Evolutionary conservation across 2,797 vertebrate species (phyloP), one percentile per base, ranked within the genome.

Genomic region (Acanthurus lineatus): DNA sequence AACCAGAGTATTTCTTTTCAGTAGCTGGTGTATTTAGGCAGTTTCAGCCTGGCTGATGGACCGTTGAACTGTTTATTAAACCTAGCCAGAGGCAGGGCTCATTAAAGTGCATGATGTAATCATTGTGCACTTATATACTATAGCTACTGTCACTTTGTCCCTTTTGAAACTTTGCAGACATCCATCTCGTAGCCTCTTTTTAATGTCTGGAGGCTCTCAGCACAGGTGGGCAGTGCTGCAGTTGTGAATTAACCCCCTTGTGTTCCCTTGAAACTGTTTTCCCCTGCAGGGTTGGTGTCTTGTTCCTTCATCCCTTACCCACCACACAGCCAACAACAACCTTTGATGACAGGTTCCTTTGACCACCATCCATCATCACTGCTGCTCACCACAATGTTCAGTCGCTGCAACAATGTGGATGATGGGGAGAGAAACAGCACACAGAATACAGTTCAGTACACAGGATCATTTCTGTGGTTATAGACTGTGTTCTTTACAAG

Each of bases 221-320:
- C 6, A 9, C 44, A 38, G 57, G 20, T 25, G 25, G 20, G 42
- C 20, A 14, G 61, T 17, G 4, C 49, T n/a, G 19, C 51, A 28
- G 16, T 28, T 11, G 40, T 56, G 25, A 7, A 7, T 54, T 54
- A 25, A 22, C 12, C 22, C 52, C 10, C 17, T 19, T n/a, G 25
- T 25, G 25, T 25, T 25, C 25, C n/a, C 20, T n/a, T 10, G 0
- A 25, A 47, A 40, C 40, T 0, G 15, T 25, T 77, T 44, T 62
- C 16, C n/a, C 73, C 75, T 61, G 63, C 63, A 62, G 81, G 77
- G 25, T 49, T 6, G 58, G 81, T 68, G 25, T 77, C 69, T 11
- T 60, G 38, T 73, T 82, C 45, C 64, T 42, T 47, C 40, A 15
- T 20, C 25, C 54, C 45, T 61, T 42, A 45, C 28, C 25, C 22